A percentile compares a stretch with the other conserved stretches of the same genome.
These are phyloP conservation scores for Acronicta alni DNA, from an alignment of 2,888 invertebrate species.

Conservation along the genomic window DNA sequence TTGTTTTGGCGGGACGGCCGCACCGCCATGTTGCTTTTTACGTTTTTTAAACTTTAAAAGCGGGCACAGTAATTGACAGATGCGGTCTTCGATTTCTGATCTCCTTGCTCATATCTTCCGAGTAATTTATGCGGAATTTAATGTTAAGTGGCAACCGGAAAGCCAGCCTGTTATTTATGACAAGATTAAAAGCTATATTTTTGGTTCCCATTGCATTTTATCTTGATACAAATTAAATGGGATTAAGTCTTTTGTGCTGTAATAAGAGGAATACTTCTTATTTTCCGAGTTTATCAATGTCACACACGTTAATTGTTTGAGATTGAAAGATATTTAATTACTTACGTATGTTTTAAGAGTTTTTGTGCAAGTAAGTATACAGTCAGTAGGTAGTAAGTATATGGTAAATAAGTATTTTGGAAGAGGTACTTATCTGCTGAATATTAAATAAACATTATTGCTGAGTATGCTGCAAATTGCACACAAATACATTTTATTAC, in stretches of 20 bases:
- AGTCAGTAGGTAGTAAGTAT: no score
- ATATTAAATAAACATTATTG: no score
- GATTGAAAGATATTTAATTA: slow-evolving; percentile 24
- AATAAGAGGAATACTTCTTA: slow-evolving; percentile 8
- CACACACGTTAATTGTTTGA: slow-evolving; percentile 26
- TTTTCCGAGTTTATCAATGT: slow-evolving; percentile 27
- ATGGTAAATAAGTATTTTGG: no score
- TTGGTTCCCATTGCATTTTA: slow-evolving; percentile 51
- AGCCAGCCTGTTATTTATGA: slow-evolving; percentile 50
- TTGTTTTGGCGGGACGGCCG: slow-evolving; percentile 56
- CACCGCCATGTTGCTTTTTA: slow-evolving; percentile 51
- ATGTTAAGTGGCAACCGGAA: slow-evolving; percentile 70
- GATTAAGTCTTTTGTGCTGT: slow-evolving; percentile 37
- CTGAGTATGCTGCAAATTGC: no score
- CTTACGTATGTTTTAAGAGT: slow-evolving; percentile 26
- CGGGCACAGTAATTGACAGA: slow-evolving; percentile 70
- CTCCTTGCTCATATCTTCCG: slow-evolving; percentile 62
- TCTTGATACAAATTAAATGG: slow-evolving; percentile 42
- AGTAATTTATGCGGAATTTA: slow-evolving; percentile 64
- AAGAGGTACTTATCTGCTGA: no score
- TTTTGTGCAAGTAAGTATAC: no score
- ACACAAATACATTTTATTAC: no score
- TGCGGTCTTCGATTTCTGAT: slow-evolving; percentile 66
- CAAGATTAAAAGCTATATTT: slow-evolving; percentile 45
- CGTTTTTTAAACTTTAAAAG: slow-evolving; percentile 57